Conservation (phyloP, 2,797 vertebrate genomes). For the Artibeus jamaicensis region DNA sequence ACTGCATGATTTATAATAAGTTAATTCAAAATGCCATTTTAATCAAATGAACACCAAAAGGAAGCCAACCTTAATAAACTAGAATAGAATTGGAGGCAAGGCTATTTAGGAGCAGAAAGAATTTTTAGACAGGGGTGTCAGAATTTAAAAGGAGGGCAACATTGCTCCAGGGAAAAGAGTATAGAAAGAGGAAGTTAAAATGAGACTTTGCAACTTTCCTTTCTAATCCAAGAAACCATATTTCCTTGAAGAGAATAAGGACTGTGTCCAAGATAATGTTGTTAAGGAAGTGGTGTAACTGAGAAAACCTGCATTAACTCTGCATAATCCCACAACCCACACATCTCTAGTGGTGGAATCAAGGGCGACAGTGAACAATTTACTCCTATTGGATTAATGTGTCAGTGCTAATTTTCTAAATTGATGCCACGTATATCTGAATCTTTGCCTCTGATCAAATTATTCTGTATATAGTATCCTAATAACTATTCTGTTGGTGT, state of each 20-base stretch:
- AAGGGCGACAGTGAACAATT: accelerated
- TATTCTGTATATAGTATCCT: neutral
- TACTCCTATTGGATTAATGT: neutral
- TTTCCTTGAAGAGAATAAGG: neutral
- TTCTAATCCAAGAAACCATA: neutral
- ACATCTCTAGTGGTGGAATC: accelerated
- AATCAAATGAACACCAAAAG: neutral
- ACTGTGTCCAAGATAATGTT: too few relatives aligned
- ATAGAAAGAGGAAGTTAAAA: neutral
- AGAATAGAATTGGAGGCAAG: neutral
- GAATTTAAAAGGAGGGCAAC: neutral
- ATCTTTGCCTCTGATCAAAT: neutral
- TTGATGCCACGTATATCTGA: accelerated
- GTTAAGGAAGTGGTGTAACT: neutral
- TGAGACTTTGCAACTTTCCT: neutral
- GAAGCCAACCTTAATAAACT: neutral
- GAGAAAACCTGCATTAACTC: neutral
- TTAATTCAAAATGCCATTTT: neutral
- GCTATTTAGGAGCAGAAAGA: neutral
- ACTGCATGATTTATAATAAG: neutral
- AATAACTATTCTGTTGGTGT: neutral
- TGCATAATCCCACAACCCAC: neutral
- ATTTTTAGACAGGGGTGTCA: neutral
- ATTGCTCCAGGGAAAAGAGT: neutral
- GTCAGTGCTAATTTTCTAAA: too few relatives aligned